Evolutionary conservation across 1,140 invertebrate species (phyloP).

Genomic region (Drepana arcuata): DNA sequence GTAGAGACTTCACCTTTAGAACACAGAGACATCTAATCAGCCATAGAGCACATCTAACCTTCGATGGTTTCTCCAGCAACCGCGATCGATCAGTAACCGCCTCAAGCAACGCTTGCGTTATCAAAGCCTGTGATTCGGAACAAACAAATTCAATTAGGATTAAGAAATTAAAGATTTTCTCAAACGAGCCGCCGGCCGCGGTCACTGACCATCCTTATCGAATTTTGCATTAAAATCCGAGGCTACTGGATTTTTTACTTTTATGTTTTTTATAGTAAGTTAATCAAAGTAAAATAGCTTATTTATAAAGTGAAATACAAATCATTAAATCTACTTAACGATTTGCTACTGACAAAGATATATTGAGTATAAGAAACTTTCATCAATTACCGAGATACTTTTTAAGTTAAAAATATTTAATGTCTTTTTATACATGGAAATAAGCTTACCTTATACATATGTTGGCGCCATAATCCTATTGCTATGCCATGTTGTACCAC

Average conservation of each 20-base stretch:
- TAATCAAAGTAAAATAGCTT: too few relatives aligned
- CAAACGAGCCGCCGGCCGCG: conserved; percentile 47
- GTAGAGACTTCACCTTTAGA: conserved; percentile 22
- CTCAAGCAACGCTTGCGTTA: conserved; percentile 34
- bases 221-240: conserved; percentile 35
- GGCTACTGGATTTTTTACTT: conserved; percentile 16
- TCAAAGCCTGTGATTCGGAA: conserved; percentile 32
- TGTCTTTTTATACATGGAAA: too few relatives aligned
- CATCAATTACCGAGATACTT: too few relatives aligned
- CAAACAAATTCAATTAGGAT: conserved; percentile 68
- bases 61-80: conserved; percentile 14
- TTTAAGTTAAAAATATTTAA: too few relatives aligned
- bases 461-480: too few relatives aligned
- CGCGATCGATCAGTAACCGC: conserved; percentile 31
- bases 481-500: too few relatives aligned
- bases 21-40: conserved; percentile 23
- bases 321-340: too few relatives aligned
- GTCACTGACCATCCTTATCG: conserved; percentile 36
- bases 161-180: conserved; percentile 55
- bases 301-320: too few relatives aligned
- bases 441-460: too few relatives aligned
- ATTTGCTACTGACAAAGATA: too few relatives aligned
- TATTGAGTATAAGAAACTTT: too few relatives aligned
- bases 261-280: not conserved
- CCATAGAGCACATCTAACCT: conserved; percentile 27